Evolutionary conservation across 2,888 invertebrate genomes (phyloP).

Genomic region (Bombylius discolor): DNA sequence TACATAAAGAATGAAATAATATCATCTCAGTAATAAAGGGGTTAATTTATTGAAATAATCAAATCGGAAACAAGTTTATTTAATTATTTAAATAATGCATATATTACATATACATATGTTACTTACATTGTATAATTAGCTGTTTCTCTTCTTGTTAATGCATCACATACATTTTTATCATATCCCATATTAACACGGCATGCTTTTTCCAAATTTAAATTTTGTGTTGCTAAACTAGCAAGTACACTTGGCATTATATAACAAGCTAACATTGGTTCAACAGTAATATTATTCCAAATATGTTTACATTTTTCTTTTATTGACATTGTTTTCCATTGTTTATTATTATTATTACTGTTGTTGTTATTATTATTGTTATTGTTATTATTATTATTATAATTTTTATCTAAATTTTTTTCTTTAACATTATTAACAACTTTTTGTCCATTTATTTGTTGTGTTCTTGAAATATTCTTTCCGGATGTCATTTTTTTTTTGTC

Average conservation of each 20-base stretch:
- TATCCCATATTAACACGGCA: constrained; percentile 69
- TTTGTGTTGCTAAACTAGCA: constrained; percentile 68
- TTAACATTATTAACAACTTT: no score
- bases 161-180: constrained; percentile 59
- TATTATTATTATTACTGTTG: background rate
- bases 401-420: no score
- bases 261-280: constrained; percentile 50
- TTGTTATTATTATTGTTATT: no score
- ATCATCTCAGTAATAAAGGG: no score
- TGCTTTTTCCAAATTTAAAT: constrained; percentile 74
- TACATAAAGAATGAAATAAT: no score
- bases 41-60: no score
- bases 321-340: constrained; percentile 27
- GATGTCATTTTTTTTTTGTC: no score
- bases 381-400: no score
- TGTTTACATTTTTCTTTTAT: constrained; percentile 37
- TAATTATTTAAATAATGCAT: no score
- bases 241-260: constrained; percentile 51
- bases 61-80: no score
- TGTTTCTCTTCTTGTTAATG: constrained; percentile 60
- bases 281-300: constrained; percentile 46
- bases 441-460: no score
- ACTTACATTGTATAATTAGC: constrained; percentile 40
- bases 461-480: no score
- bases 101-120: background rate